phyloP scores from a whole-genome alignment of 2,797 vertebrate genomes.

The Ficedula albicollis region DNA sequence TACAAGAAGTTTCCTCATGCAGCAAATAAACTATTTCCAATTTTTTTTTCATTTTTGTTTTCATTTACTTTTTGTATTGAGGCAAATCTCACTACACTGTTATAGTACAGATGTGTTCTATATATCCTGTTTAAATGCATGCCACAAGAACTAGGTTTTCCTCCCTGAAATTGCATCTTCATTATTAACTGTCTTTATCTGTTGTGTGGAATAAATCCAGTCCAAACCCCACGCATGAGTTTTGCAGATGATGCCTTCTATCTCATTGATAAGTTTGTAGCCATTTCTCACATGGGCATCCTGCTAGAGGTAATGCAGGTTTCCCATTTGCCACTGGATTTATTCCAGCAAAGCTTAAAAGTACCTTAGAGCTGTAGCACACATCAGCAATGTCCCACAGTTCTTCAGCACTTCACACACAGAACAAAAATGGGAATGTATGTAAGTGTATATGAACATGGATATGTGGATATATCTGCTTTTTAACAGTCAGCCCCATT shows the following conservation, averaged over 20 bases:
- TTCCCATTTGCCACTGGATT: not conserved
- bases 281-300: not conserved
- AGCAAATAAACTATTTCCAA: conserved; percentile 77
- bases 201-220: not conserved
- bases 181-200: not conserved
- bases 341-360: not conserved
- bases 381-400: rapidly evolving
- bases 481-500: not conserved
- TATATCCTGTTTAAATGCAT: not conserved
- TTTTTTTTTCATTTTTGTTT: conserved; percentile 11
- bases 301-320: not conserved
- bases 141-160: not conserved
- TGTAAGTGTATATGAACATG: not conserved
- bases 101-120: not conserved
- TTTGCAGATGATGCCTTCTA: not conserved
- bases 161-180: not conserved
- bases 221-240: rapidly evolving
- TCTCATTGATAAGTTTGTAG: not conserved
- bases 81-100: not conserved
- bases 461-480: not conserved
- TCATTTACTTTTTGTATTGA: not conserved
- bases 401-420: not conserved
- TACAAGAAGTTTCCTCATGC: conserved; percentile 71
- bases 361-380: not conserved
- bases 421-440: not conserved